Base-by-base conservation (phyloP, 2,888 invertebrate genomes). In the Mesopsocus fuscifrons region DNA sequence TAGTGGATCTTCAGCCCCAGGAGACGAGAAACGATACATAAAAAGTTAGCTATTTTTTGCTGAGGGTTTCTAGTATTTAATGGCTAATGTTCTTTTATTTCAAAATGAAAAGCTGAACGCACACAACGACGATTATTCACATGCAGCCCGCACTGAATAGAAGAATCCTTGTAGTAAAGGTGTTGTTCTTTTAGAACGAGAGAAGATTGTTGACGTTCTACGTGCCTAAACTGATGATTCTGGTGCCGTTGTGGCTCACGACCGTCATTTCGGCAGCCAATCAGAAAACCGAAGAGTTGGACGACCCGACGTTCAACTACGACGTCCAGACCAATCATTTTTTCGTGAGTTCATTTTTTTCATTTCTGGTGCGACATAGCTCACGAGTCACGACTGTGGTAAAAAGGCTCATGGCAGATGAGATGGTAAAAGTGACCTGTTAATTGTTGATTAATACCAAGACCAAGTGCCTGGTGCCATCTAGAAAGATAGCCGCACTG, bases 221-320 rank as follows among this genome's bases (percentile, higher is more conserved):
- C 63, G 60, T 89, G 49, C 83, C 89, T 34, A 97, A 97, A 66
- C 59, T 89, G 26, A 64, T 89, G 41, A 70, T 95, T 8, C 85
- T 95, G 2, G 77, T 82, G 5, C 69, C 83, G 53, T 68, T 92
- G 46, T 94, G 91, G 87, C 64, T 82, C 43, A 80, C 88, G 1
- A 83, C 84, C 8, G 71, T 92, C 48, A 77, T 83, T 17, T 60
- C 94, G 51, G 78, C 89, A 2, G 77, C 83, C 2, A 91, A 91
- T 89, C 82, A 94, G 60, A 82, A 83, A 53, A 81, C 78, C 55
- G 84, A 85, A 56, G 85, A 85, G 54, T 67, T 84, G 33, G 72
- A 76, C 51, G 92, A 95, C 62, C 94, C 94, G 0, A 89, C 91
- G 0, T 94, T 83, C 60, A 88, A 88, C 59, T 91, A 91, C 58